A percentile compares a stretch with the other conserved stretches of the same genome.
phyloP scores from a whole-genome alignment of 1,140 invertebrate species.

The Diuraphis noxia region DNA sequence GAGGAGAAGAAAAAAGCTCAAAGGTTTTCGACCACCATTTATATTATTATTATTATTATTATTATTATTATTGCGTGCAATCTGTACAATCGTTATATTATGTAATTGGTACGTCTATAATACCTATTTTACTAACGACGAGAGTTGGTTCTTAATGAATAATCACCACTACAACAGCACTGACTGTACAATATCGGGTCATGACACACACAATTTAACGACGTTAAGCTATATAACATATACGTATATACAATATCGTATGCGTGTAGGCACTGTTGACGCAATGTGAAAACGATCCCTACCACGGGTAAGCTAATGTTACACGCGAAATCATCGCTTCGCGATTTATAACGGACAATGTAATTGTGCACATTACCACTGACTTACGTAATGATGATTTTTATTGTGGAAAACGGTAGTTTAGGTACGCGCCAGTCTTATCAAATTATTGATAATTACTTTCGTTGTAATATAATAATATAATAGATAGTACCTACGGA shows the following conservation, averaged over 20 bases:
- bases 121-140: not conserved
- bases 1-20: not conserved
- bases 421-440: not conserved
- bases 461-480: too few relatives aligned
- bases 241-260: not conserved
- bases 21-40: not conserved
- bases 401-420: not conserved
- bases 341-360: not conserved
- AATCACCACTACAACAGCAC: not conserved
- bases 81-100: not conserved
- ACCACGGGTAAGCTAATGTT: not conserved
- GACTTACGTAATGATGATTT: not conserved
- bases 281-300: not conserved
- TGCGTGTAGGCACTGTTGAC: not conserved
- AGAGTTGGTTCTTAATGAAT: not conserved
- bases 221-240: not conserved
- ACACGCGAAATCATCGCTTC: not conserved
- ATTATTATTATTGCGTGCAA: not conserved
- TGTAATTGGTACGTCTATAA: not conserved
- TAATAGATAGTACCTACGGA: too few relatives aligned
- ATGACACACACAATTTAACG: not conserved
- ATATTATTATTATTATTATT: too few relatives aligned
- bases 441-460: not conserved
- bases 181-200: not conserved
- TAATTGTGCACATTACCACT: not conserved